Base-by-base conservation (phyloP, 2,797 vertebrate species). In the Gallinago stenura region DNA sequence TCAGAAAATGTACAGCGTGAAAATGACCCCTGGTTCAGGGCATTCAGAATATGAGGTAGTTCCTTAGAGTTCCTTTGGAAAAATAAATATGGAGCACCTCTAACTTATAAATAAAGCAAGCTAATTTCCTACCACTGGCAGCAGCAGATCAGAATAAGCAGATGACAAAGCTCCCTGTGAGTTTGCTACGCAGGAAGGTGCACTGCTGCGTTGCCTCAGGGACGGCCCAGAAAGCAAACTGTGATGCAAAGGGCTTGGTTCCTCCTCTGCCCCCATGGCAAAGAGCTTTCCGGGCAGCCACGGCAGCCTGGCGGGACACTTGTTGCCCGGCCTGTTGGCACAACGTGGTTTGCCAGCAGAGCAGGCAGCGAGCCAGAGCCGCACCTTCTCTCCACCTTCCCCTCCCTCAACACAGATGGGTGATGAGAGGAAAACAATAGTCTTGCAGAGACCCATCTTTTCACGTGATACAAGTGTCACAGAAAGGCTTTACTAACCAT, bases 191-290 rank as follows among this genome's bases (percentile, higher is more conserved):
- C 0, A 1, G 75, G 18, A 25, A n/a, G 53, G 25, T 46, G 41
- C 1, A 2, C 30, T 77, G 13, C n/a, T 28, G 1, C 3, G 0
- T 15, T 18, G 15, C 66, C 75, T 72, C 33, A n/a, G 77, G 83
- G 13, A 64, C 62, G 4, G 43, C 85, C 73, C 51, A 22, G 80
- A 86, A 95, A 91, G 73, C 88, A 92, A 96, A 93, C 22, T 30
- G 10, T 21, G 41, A 35, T 68, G 81, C 71, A 56, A 56, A 53
- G 56, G 54, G 56, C 78, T 72, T 28, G 9, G 17, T 83, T 94
- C 62, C 31, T 85, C 12, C 45, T 83, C 39, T 77, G 64, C 41
- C 41, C 15, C 2, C 7, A 4, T 21, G 39, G 76, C 69, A 53
- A 50, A 35, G 65, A 62, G 22, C 68, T 46, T 5, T 85, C 18